Base-by-base conservation (phyloP, 1,140 invertebrate genomes). In the Liolophura sinensis region DNA sequence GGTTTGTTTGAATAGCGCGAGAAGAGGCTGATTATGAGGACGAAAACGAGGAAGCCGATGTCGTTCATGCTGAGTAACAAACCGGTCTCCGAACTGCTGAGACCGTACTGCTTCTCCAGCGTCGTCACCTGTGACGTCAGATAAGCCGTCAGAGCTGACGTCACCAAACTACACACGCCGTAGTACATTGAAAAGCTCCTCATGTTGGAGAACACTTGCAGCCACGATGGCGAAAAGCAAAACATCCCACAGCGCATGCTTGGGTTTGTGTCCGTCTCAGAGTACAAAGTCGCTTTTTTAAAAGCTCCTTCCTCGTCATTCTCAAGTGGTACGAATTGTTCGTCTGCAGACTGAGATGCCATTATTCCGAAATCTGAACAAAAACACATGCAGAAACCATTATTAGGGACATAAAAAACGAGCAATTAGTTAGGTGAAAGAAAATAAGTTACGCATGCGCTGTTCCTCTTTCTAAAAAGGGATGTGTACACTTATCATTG, bases 121-220 rank as follows among this genome's bases (percentile, higher is more conserved):
- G 67, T 67, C 0, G 67, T 72, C 27, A 72, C 48, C 60, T 69
- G 70, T 18, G 67, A 68, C n/a, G 25, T 54, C 14, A 68, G 22
- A 5, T 73, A 73, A 1, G 73, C 59, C 20, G 31, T 61, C 16
- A 78, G 50, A 4, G 78, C 69, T 9, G 73, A 73, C 0, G 78
- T 77, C 14, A 74, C 46, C 0, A 78, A 25, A 1, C 72, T 71
- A 1, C 76, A 65, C 16, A 74, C 18, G 25, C 75, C 68, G 57
- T 73, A 78, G n/a, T 73, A 61, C 4, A 61, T 55, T 1, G 72
- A 62, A 58, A 80, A 74, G 16, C 69, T 66, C 0, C 55, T 48
- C 14, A 80, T 69, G n/a, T 48, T 71, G 1, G 75, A 69, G 62
- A 67, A 79, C 18, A 58, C 6, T 67, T 75, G 60, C 0, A 66